Base-by-base conservation (phyloP, 2,797 vertebrate genomes). In the Cheirogaleus major region DNA sequence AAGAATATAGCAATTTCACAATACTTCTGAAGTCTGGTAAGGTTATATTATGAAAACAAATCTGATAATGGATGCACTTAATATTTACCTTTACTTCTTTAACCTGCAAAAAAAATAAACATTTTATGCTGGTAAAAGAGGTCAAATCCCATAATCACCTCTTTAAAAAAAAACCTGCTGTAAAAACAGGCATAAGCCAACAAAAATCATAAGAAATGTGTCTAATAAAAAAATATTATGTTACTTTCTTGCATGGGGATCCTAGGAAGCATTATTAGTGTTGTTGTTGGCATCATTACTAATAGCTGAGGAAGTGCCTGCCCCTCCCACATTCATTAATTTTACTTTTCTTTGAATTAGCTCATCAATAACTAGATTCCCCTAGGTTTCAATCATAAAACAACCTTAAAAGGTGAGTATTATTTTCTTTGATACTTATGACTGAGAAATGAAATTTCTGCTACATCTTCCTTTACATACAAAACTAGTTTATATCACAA, bases 261-360 rank as follows among this genome's bases (percentile, higher is more conserved):
- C 73, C 59, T 52, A 55, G 27, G 17, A 67, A 73, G 30, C 35
- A 59, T 73, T 81, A 59, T 23, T 70, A 30, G 45, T 45, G 45
- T 41, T 59, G 7, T 27, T 65, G 11, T 10, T 73, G 27, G 27
- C 38, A 75, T 67, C 41, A 38, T 85, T 50, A 89, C 4, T 73
- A 41, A 94, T 20, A 45, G 52, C 45, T 85, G n/a, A 69, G 18
- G 17, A 89, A 76, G 55, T 48, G 41, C 13, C 61, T n/a, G 13
- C 11, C 11, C 55, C 35, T 83, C 10, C 45, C 48, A 70, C 41
- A 87, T 79, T 76, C 22, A 52, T 48, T 48, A 41, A 73, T 65
- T 95, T 93, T 95, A 88, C 55, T 81, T 94, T 90, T 76, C 23
- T 91, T 73, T n/a, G 67, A 65, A 57, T 76, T 63, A 72, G 38